Evolutionary conservation across 2,113 vertebrate species (phyloP), one percentile per base, ranked within the genome.

Genomic region (Brachionichthys hirsutus): DNA sequence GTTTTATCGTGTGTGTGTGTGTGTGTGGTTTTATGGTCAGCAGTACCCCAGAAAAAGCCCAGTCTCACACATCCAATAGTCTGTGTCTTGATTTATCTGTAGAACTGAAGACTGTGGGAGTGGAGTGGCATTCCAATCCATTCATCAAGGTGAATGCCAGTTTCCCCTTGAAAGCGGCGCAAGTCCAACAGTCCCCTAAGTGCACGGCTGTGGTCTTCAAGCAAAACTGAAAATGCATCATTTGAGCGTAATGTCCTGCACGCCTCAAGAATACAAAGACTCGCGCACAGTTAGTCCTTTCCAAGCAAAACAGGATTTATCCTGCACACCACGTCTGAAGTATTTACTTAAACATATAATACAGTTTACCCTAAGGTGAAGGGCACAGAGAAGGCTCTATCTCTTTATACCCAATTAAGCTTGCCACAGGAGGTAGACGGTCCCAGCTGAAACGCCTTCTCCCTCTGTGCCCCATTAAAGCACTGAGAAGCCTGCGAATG

Each of bases 381-480:
- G 81, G 81, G 65, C 54, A 2, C 54, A 49, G 61, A 49, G 61
- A 69, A 70, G 77, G 57, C 66, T 79, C 72, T 58, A 64, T 79
- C 78, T 85, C 81, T 87, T 85, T 83, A 88, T 78, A 86, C 84
- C 82, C 83, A 89, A 91, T 92, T 90, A 89, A 89, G 75, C 78
- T 69, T 80, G 72, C 79, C 77, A 78, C 73, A 64, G 76, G 75
- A 84, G 83, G 76, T 67, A 67, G 71, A 67, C 44, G 40, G 77
- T 83, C 84, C 54, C 54, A 51, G 44, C 78, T 84, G 76, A 69
- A 78, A 63, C 77, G 74, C 46, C 60, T 20, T 62, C 71, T 88
- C 89, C 90, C 89, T 81, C 43, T 70, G 73, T 85, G 87, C 84
- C 83, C 89, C 87, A 90, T 92, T 92, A 92, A 66, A 82, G 83